Evolutionary conservation across 2,113 vertebrate species (phyloP).

Genomic region (Tetrax tetrax): DNA sequence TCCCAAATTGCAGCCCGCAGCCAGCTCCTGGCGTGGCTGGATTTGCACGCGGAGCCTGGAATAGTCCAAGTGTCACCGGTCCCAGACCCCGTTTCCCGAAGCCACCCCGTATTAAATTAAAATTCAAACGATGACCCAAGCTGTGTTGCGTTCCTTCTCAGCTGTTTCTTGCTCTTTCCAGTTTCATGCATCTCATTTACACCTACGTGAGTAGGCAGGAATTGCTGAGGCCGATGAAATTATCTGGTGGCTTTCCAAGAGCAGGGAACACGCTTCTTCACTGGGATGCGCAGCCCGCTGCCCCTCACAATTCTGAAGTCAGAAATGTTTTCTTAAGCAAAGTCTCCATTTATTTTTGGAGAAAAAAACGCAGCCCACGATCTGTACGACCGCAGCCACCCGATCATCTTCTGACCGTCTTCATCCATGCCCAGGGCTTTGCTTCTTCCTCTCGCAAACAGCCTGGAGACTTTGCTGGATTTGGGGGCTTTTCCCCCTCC

Average conservation of each 20-base stretch:
- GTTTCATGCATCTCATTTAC: neutral
- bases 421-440: neutral
- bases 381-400: neutral
- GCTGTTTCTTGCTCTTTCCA: neutral
- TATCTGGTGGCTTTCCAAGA: neutral
- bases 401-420: neutral
- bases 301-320: neutral
- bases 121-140: rapidly evolving
- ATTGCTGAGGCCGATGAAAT: neutral
- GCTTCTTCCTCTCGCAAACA: neutral
- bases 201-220: neutral
- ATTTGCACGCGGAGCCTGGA: neutral
- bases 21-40: neutral
- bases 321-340: neutral
- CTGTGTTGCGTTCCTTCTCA: rapidly evolving
- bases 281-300: neutral
- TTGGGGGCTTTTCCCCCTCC: neutral
- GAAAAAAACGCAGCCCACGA: neutral
- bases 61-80: rapidly evolving
- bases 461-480: neutral
- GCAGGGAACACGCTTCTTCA: neutral
- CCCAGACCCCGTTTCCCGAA: neutral
- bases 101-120: neutral
- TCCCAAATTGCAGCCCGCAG: neutral
- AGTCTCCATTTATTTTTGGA: neutral